Conservation (phyloP, 2,888 invertebrate genomes). For the Drosophila robusta region DNA sequence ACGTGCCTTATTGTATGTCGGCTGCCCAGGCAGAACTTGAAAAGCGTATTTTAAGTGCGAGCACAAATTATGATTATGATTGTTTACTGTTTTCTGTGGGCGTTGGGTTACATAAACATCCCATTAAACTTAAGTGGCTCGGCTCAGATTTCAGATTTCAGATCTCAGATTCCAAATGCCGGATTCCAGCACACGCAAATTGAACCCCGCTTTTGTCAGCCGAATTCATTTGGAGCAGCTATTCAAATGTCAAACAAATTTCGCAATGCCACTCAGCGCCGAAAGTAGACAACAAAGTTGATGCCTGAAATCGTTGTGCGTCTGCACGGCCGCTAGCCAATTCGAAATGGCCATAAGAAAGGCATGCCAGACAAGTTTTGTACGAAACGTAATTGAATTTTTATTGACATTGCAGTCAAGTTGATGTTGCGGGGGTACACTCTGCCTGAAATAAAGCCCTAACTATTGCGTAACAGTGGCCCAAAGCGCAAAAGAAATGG, state of each 20-base stretch:
- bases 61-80: conserved; percentile 70
- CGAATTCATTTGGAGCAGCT: conserved; percentile 61
- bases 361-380: conserved; percentile 57
- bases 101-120: conserved; percentile 70
- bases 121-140: conserved; percentile 75
- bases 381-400: conserved; percentile 74
- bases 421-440: conserved; percentile 5
- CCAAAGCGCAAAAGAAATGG: conserved; percentile 20
- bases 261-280: conserved; percentile 52
- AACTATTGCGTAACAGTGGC: conserved; percentile 59
- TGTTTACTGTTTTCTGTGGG: conserved; percentile 54
- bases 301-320: conserved; percentile 58
- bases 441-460: conserved; percentile 34
- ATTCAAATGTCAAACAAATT: conserved; percentile 75
- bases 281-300: conserved; percentile 61
- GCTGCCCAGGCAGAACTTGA: not conserved
- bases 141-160: conserved; percentile 45
- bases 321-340: conserved; percentile 53
- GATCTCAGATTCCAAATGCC: conserved; percentile 1
- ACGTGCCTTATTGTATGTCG: not conserved
- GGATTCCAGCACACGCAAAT: conserved; percentile 26
- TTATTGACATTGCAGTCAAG: conserved; percentile 73
- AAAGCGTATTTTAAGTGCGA: conserved; percentile 14
- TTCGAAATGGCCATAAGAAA: conserved; percentile 72
- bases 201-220: conserved; percentile 39